Base-by-base conservation (phyloP, 2,113 vertebrate genomes). In the Centropus bengalensis region DNA sequence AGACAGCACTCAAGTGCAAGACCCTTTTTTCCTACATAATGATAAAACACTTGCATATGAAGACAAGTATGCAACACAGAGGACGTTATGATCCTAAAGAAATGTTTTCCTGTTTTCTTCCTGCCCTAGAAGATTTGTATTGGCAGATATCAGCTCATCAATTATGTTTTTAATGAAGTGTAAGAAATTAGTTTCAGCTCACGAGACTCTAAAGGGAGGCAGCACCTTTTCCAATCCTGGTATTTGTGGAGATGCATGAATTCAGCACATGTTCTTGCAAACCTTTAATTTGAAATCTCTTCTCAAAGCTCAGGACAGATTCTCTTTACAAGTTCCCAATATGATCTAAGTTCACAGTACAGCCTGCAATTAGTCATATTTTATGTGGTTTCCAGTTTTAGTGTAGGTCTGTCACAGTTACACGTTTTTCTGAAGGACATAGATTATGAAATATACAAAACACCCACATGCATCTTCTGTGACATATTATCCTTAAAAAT, bases 91-190 rank as follows among this genome's bases (percentile, higher is more conserved):
- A 68, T 45, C 52, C 60, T 47, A 68, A 52, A 76, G 27, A 75
- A 86, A 80, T 14, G 2, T 86, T n/a, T 14, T 23, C 21, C 75
- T 40, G 20, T 27, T 75, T 88, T 12, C 1, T 24, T 21, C 15
- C 4, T 1, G 36, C 36, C 16, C 52, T 60, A 10, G 49, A 45
- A 36, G 77, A 73, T 79, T 51, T 80, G 55, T 14, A 66, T 26
- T 84, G 74, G 79, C 49, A 60, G n/a, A 73, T 85, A 71, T 5
- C 49, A 82, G 24, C 24, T 92, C 80, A 92, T 33, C 20, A 54
- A 81, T 67, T 59, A 44, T 2, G n/a, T 60, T 86, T 92, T 79
- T 66, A 56, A 79, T 73, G 32, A 77, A 62, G 45, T 55, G 21
- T 44, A 71, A 86, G 32, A 92, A 84, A 88, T 4, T 0, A 54